Evolutionary conservation across 2,888 invertebrate genomes (phyloP).

Genomic region (Phaedon cochleariae): DNA sequence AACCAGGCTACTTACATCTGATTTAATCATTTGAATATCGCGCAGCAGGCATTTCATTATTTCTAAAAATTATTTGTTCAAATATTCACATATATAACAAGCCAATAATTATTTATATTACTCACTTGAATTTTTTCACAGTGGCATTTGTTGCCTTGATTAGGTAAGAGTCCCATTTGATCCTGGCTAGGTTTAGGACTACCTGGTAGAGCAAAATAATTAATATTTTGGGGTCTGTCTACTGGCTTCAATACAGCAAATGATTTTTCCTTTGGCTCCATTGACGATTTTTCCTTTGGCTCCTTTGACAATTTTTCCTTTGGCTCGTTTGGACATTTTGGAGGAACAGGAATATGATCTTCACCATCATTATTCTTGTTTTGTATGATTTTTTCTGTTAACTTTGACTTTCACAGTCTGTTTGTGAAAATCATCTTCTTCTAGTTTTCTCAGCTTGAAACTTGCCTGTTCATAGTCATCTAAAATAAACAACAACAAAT

Average conservation of each 20-base stretch:
- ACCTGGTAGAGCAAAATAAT: slow-evolving; percentile 14
- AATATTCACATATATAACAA: slow-evolving; percentile 16
- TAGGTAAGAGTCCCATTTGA: slow-evolving; percentile 10
- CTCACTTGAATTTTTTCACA: slow-evolving; percentile 14
- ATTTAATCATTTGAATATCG: slow-evolving; percentile 12
- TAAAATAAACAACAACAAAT: slow-evolving; percentile 14
- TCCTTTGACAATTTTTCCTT: too few species aligned
- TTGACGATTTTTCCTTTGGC: slow-evolving; percentile 16
- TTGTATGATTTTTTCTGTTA: slow-evolving; percentile 9
- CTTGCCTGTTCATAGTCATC: slow-evolving; percentile 21
- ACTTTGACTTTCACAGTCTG: slow-evolving; percentile 7
- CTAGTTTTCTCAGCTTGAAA: slow-evolving; percentile 19
- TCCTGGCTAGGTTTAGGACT: slow-evolving; percentile 14
- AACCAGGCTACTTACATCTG: slow-evolving; percentile 6
- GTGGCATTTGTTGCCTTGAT: slow-evolving; percentile 16
- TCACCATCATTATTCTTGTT: slow-evolving; percentile 6
- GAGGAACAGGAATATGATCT: slow-evolving; percentile 14
- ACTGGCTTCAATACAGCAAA: slow-evolving; percentile 18
- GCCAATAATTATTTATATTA: slow-evolving; percentile 5
- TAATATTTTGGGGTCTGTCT: slow-evolving; percentile 15
- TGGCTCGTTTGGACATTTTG: slow-evolving; percentile 40
- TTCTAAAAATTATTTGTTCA: slow-evolving; percentile 11
- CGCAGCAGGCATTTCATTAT: slow-evolving; percentile 13
- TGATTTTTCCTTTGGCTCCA: slow-evolving; percentile 17
- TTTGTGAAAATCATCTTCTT: slow-evolving; percentile 14